Percentiles rank a stretch among this genome's conserved stretches.
These are phyloP conservation scores for Agrilus planipennis DNA, from an alignment of 1,140 invertebrate species.

Conservation along the genomic window DNA sequence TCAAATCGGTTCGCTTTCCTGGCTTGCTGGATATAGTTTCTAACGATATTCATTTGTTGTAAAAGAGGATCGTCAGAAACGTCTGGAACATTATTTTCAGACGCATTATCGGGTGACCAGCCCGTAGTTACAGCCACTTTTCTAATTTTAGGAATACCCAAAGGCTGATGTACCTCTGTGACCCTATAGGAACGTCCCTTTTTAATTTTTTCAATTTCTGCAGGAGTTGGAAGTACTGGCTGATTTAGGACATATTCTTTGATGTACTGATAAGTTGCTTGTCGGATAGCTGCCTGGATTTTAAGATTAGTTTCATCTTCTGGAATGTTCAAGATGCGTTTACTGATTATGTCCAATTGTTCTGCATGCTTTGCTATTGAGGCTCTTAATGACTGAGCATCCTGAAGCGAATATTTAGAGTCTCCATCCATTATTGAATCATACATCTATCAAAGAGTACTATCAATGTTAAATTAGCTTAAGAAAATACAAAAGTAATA, in stretches of 20 bases:
- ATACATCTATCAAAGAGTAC: too few species aligned
- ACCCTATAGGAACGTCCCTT: slow-evolving; percentile 33
- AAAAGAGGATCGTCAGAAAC: slow-evolving; percentile 68
- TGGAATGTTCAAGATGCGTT: slow-evolving; percentile 61
- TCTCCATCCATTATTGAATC: slow-evolving; percentile 64
- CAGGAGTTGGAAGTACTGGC: slow-evolving; percentile 56
- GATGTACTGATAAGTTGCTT: slow-evolving; percentile 48
- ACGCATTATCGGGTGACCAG: slow-evolving; percentile 29
- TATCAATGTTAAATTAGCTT: too few species aligned
- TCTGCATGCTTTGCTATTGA: slow-evolving; percentile 80
- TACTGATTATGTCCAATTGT: slow-evolving; percentile 70
- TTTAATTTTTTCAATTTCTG: slow-evolving; percentile 53
- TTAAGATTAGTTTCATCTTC: slow-evolving; percentile 46
- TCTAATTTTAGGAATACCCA: slow-evolving; percentile 14
- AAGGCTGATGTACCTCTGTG: slow-evolving; percentile 11
- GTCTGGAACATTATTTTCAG: slow-evolving; percentile 12
- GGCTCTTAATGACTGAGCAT: slow-evolving; percentile 68
- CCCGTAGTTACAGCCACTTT: slow-evolving; percentile 30
- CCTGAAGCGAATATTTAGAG: slow-evolving; percentile 67
- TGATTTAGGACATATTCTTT: slow-evolving; percentile 58
- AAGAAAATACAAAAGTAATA: too few species aligned
- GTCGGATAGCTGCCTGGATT: slow-evolving; percentile 45
- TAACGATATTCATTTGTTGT: slow-evolving; percentile 89
- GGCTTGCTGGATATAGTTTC: slow-evolving; percentile 85
- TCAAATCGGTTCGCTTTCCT: slow-evolving; percentile 59